phyloP scores from a whole-genome alignment of 64 coral and sea anemone species.

The Montipora sp. region DNA sequence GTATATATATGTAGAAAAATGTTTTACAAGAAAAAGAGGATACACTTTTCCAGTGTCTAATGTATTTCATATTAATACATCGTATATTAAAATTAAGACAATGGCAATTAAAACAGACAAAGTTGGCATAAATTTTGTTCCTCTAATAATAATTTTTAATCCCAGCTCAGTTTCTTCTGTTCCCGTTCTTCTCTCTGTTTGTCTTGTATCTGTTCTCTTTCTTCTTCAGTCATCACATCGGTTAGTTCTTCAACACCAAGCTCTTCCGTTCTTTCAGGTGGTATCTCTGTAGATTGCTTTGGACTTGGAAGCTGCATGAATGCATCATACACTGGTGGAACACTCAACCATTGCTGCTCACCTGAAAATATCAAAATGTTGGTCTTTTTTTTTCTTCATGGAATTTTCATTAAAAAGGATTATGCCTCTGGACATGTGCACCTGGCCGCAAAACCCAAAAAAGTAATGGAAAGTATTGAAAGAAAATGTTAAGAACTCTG shows the following conservation, averaged over 20 bases:
- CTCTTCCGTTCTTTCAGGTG: constrained; percentile 33
- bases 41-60: too few relatives aligned
- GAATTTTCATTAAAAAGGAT: too few relatives aligned
- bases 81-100: too few relatives aligned
- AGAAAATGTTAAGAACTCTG: too few relatives aligned
- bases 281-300: background rate
- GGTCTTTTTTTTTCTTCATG: too few relatives aligned
- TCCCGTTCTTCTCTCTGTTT: constrained; percentile 62
- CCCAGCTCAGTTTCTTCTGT: constrained; percentile 72
- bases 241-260: constrained; percentile 50
- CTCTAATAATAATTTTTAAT: background rate
- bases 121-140: background rate
- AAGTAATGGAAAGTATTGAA: too few relatives aligned
- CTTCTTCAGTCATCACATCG: constrained; percentile 12
- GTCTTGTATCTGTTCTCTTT: constrained; percentile 55
- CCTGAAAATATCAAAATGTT: constrained; percentile 13
- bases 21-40: too few relatives aligned
- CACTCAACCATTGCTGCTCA: constrained; percentile 42
- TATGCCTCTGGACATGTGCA: too few relatives aligned
- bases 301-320: constrained; percentile 56
- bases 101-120: background rate
- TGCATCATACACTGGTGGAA: constrained; percentile 42
- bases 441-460: too few relatives aligned
- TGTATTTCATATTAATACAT: too few relatives aligned
- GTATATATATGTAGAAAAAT: too few relatives aligned